Percentiles rank a stretch among this genome's conserved stretches.
These are phyloP conservation scores for Tetramorium alpestre DNA, from an alignment of 1,140 invertebrate species.

Conservation along the genomic window DNA sequence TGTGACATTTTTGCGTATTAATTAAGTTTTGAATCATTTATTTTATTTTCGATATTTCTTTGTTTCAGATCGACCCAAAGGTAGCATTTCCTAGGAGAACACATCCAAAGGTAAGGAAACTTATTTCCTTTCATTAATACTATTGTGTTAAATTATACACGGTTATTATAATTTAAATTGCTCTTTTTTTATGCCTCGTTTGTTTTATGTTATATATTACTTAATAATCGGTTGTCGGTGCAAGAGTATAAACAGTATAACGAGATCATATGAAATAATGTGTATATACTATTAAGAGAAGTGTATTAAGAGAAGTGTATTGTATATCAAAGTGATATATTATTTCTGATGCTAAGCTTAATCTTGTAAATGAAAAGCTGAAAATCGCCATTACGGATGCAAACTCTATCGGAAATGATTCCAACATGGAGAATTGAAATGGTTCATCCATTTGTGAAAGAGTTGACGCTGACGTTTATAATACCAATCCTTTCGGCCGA, in stretches of 20 bases:
- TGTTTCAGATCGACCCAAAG: slow-evolving; percentile 99
- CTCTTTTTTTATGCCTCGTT: neutral
- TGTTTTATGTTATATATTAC: neutral
- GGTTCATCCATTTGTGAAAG: slow-evolving; percentile 19
- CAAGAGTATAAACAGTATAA: too few species aligned
- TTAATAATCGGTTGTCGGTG: neutral
- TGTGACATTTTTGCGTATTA: neutral
- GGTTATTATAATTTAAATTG: neutral
- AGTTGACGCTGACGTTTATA: slow-evolving; percentile 51
- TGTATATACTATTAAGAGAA: neutral
- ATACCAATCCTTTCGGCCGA: slow-evolving; percentile 41
- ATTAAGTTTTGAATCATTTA: neutral
- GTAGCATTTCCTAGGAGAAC: slow-evolving; percentile 99
- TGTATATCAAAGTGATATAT: neutral
- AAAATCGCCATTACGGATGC: slow-evolving; percentile 9
- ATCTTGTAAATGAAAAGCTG: neutral
- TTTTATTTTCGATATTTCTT: slow-evolving; percentile 49
- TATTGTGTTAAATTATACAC: neutral
- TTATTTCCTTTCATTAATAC: neutral
- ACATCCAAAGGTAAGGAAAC: slow-evolving; percentile 96
- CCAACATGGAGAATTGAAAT: slow-evolving; percentile 37
- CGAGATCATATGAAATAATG: too few species aligned
- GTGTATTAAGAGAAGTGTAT: neutral
- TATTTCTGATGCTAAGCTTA: neutral
- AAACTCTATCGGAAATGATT: slow-evolving; percentile 27